Evolutionary conservation across 2,797 vertebrate species (phyloP).

Genomic region (Myotis myotis): DNA sequence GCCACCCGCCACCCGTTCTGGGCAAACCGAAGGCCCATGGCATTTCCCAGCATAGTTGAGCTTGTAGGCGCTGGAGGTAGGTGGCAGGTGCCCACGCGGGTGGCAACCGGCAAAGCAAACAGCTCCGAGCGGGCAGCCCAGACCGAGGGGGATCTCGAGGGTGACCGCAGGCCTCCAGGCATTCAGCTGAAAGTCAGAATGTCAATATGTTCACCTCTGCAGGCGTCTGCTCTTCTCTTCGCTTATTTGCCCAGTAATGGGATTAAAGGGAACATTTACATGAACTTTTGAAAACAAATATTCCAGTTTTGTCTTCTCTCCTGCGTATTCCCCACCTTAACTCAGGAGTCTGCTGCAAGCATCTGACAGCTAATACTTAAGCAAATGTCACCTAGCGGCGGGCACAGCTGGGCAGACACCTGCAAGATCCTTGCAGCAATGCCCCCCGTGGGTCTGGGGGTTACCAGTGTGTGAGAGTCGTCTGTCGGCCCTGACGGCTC

Average conservation of each 20-base stretch:
- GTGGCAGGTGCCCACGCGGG: rapidly evolving
- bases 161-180: background rate
- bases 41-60: background rate
- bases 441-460: background rate
- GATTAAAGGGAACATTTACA: conserved; percentile 76
- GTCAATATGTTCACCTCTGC: background rate
- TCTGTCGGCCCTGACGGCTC: background rate
- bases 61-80: background rate
- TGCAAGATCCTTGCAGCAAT: background rate
- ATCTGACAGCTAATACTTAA: conserved; percentile 61
- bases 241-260: conserved; percentile 63
- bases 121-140: background rate
- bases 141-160: background rate
- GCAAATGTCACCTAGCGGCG: conserved; percentile 68
- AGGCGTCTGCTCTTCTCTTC: background rate
- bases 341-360: background rate
- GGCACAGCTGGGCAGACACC: background rate
- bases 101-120: background rate
- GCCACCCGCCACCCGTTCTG: background rate
- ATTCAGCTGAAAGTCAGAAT: background rate
- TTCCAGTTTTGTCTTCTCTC: conserved; percentile 56
- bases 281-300: conserved; percentile 79
- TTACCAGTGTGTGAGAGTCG: rapidly evolving
- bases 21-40: background rate
- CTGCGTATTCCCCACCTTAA: background rate